Percentiles rank a stretch among this genome's conserved stretches.
Conservation (phyloP, 2,888 invertebrate species). For the Bombylius discolor region DNA sequence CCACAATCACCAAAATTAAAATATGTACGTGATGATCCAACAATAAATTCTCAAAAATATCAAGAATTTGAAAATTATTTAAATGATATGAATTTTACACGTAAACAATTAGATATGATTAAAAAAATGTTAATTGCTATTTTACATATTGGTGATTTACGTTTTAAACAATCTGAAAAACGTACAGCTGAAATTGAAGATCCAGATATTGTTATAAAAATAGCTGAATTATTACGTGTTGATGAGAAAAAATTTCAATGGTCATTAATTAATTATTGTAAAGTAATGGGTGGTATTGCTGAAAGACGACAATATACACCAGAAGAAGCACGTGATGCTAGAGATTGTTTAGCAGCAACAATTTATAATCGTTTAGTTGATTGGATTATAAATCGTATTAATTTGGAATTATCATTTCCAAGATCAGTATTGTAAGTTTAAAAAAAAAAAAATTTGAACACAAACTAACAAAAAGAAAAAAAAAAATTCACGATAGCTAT, state of each 20-base stretch:
- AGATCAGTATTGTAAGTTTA: constrained; percentile 70
- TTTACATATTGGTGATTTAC: constrained; percentile 63
- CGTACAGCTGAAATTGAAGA: constrained; percentile 60
- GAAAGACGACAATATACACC: constrained; percentile 48
- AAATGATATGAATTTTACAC: constrained; percentile 54
- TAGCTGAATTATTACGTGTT: constrained; percentile 59
- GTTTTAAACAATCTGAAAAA: constrained; percentile 54
- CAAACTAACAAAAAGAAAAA: too few relatives aligned
- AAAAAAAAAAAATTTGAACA: not conserved
- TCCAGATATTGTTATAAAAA: constrained; percentile 53
- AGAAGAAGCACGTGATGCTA: constrained; percentile 68
- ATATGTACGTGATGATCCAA: constrained; percentile 50
- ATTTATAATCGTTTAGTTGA: constrained; percentile 75
- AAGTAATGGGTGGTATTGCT: constrained; percentile 50
- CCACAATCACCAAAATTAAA: constrained; percentile 41
- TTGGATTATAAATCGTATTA: constrained; percentile 77
- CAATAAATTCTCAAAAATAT: constrained; percentile 50
- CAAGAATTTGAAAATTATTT: constrained; percentile 50
- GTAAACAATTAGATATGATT: constrained; percentile 55
- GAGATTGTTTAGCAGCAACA: constrained; percentile 75
- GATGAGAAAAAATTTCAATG: constrained; percentile 74
- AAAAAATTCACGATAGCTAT: too few relatives aligned
- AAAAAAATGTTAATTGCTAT: constrained; percentile 62
- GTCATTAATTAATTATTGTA: constrained; percentile 75
- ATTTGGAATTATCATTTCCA: constrained; percentile 68